phyloP scores from a whole-genome alignment of 2,888 invertebrate genomes.

The Tiliacea citrago region DNA sequence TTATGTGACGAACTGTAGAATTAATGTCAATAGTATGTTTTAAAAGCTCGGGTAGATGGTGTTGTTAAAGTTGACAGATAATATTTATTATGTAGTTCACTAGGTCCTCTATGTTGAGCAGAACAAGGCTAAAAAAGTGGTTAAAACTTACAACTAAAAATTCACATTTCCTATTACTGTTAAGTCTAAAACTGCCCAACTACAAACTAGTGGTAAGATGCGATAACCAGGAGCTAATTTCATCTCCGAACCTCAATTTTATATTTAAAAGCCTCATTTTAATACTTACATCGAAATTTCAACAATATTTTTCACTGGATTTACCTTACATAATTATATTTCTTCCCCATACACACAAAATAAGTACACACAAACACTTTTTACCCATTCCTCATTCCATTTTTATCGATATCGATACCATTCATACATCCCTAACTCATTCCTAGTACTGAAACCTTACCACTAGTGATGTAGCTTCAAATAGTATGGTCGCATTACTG shows the following conservation, averaged over 20 bases:
- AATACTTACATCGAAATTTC: conserved; percentile 36
- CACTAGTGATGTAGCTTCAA: conserved; percentile 47
- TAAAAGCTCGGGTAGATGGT: conserved; percentile 11
- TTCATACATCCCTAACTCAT: conserved; percentile 17
- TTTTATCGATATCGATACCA: conserved; percentile 33
- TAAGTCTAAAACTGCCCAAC: conserved; percentile 55
- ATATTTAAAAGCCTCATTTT: conserved; percentile 29
- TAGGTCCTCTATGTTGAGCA: conserved; percentile 53
- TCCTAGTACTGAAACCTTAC: conserved; percentile 45
- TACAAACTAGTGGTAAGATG: conserved; percentile 52
- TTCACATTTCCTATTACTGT: conserved; percentile 62
- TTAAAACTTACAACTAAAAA: conserved; percentile 57
- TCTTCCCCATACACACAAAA: conserved; percentile 7
- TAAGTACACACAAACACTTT: conserved; percentile 21
- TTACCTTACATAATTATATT: conserved; percentile 11
- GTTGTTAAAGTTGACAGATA: conserved; percentile 31
- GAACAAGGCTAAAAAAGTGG: conserved; percentile 60
- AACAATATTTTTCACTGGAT: conserved; percentile 13
- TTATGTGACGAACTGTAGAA: neutral
- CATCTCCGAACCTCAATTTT: neutral
- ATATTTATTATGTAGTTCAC: conserved; percentile 38
- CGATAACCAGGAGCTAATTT: neutral
- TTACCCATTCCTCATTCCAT: neutral
- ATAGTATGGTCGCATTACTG: conserved; percentile 68
- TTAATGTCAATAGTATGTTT: neutral